These are phyloP conservation scores for Rotaria magnacalcarata DNA, from an alignment of 2,888 invertebrate genomes.

Conservation along the genomic window DNA sequence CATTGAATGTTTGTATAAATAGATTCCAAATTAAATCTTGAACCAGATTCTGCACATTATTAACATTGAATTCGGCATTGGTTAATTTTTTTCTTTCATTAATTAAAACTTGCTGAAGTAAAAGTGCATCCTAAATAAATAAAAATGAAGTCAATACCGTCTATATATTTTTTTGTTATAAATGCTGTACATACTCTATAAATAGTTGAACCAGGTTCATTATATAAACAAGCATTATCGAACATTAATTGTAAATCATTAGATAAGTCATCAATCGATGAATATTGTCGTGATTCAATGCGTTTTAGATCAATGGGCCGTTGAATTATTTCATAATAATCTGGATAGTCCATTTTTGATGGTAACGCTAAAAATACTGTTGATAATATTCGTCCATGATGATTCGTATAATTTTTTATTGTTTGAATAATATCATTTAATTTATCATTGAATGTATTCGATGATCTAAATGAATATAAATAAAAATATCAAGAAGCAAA, in stretches of 20 bases:
- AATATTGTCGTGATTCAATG: constrained; percentile 36
- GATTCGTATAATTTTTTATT: neutral
- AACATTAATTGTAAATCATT: constrained; percentile 45
- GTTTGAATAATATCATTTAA: neutral
- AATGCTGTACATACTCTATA: constrained; percentile 26
- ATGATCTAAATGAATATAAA: too few relatives aligned
- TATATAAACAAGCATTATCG: constrained; percentile 45
- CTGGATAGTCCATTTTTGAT: constrained; percentile 43
- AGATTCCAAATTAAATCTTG: constrained; percentile 83
- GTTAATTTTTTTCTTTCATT: constrained; percentile 81
- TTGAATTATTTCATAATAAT: constrained; percentile 46
- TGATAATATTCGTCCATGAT: constrained; percentile 39
- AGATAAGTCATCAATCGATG: constrained; percentile 30
- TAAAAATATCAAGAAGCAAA: too few relatives aligned
- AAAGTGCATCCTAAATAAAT: constrained; percentile 72
- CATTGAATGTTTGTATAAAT: constrained; percentile 87
- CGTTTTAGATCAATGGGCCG: constrained; percentile 44
- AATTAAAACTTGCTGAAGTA: constrained; percentile 81
- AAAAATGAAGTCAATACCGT: neutral
- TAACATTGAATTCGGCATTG: constrained; percentile 64
- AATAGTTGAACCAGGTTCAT: constrained; percentile 42
- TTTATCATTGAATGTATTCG: neutral
- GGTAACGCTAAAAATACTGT: constrained; percentile 42
- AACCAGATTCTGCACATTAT: constrained; percentile 73
- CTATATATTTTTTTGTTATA: too few relatives aligned